Base-by-base conservation (phyloP, 2,113 vertebrate species). In the Scophthalmus maximus region DNA sequence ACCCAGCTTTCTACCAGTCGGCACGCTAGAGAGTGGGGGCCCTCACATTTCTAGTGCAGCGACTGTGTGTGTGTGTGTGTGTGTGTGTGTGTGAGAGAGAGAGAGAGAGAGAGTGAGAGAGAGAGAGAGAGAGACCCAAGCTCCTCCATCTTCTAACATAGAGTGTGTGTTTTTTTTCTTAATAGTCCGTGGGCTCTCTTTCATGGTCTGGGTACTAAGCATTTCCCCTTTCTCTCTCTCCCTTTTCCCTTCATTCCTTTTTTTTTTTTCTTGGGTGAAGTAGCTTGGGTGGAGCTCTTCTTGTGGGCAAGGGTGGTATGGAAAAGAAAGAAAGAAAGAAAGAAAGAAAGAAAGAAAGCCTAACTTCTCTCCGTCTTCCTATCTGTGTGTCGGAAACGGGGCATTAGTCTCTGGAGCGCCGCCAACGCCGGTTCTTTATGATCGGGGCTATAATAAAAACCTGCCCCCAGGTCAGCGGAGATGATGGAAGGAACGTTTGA, bases 101-200 rank as follows among this genome's bases (percentile, higher is more conserved):
- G 67, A 26, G 47, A 12, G 29, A 18, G 29, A 5, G n/a, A 20
- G 29, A 10, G 51, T 30, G 56, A 30, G 68, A 18, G 47, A 8
- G 47, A 11, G 47, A 15, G 9, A 40, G 40, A 55, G 47, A 12
- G 62, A 20, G 34, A 55, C 46, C 69, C 52, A 18, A 47, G 25
- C 57, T 66, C 73, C 52, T 81, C 76, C 79, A 76, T 85, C 74
- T 75, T 84, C 60, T 68, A 60, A 79, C 80, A 79, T 27, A 29
- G 36, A 26, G 46, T 57, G 15, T 70, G 27, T 79, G 74, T 67
- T 70, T 61, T 68, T 65, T 65, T 68, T 20, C 26, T 78, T 72
- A 83, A 83, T 83, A 74, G 80, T 88, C 78, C 67, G 70, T 82
- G 83, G 84, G 56, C 77, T 81, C 32, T 66, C 76, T 89, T 83